Evolutionary conservation across 2,113 vertebrate genomes (phyloP).

Genomic region (Okapia johnstoni): DNA sequence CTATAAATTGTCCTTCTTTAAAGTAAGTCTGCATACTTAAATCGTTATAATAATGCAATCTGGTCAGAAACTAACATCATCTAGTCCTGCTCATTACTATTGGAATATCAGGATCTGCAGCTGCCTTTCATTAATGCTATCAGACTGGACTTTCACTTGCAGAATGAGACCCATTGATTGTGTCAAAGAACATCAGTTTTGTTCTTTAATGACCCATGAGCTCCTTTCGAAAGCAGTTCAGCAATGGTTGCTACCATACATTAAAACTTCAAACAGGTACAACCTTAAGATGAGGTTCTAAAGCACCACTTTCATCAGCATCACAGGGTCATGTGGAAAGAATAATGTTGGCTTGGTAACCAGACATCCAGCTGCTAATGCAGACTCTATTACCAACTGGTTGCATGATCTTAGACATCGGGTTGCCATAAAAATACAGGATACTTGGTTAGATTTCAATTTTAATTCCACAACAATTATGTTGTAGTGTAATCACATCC

Average conservation of each 20-base stretch:
- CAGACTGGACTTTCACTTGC: not conserved
- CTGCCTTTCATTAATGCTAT: conserved; percentile 35
- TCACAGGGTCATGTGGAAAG: not conserved
- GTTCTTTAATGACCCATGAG: conserved; percentile 50
- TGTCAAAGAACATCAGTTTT: not conserved
- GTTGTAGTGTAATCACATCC: not conserved
- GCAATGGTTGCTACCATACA: conserved; percentile 3
- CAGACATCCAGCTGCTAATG: not conserved
- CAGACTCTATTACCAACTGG: not conserved
- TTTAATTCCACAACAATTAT: not conserved
- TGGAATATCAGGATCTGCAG: not conserved
- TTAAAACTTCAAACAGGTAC: conserved; percentile 3
- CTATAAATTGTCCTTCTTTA: conserved; percentile 6
- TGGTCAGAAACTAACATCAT: conserved; percentile 3
- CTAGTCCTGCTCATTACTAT: not conserved
- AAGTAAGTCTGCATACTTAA: conserved; percentile 6
- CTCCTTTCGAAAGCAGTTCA: conserved; percentile 29
- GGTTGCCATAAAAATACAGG: not conserved
- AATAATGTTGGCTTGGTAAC: not conserved
- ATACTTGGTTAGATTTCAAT: not conserved
- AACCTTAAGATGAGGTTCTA: conserved; percentile 23
- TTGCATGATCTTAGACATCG: not conserved
- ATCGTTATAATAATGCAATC: conserved; percentile 41
- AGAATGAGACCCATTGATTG: conserved; percentile 26
- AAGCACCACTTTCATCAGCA: conserved; percentile 16